Evolutionary conservation across 2,113 vertebrate genomes (phyloP), one percentile per base, ranked within the genome.

Genomic region (Halichoerus grypus): DNA sequence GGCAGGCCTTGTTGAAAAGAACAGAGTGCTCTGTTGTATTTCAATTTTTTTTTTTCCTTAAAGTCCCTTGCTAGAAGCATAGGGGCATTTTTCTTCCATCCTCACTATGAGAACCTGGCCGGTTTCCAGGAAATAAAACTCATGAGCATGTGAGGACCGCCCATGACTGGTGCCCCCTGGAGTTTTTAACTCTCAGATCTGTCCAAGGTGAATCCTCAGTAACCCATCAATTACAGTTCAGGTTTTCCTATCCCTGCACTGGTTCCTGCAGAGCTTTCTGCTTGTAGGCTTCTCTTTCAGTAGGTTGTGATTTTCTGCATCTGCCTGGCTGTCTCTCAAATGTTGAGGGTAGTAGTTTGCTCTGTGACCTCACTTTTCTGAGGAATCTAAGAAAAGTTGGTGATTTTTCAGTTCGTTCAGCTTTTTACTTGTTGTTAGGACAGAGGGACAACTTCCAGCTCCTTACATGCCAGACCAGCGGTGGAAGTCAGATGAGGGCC

Each of bases 361-460:
- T 13, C 51, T 67, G 51, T 93, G 86, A 36, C 36, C 24, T 94
- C 5, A 51, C 57, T 65, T 79, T 24, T 82, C 10, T 57, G 74
- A 88, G 24, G 5, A 18, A 65, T 74, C 46, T 77, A 82, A 80
- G n/a, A 91, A 76, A 39, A 59, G 8, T 26, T 36, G 53, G 55
- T 86, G 31, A 42, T 59, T 85, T 80, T 96, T 49, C 28, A 74
- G 57, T 33, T 74, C 49, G 22, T 85, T 89, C 31, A 82, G 10
- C 10, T 86, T 96, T 80, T 85, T 74, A 12, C 49, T 88, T 88
- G 4, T 69, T 82, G 4, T 76, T 91, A 83, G 93, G 57, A 82
- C 6, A 69, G 24, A 63, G 59, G n/a, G 21, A 82, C 4, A 16
- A 63, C 15, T 86, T 80, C 51, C 36, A 71, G 61, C 3, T 69